phyloP scores from a whole-genome alignment of 2,888 invertebrate species.

The Ochropacha duplaris region DNA sequence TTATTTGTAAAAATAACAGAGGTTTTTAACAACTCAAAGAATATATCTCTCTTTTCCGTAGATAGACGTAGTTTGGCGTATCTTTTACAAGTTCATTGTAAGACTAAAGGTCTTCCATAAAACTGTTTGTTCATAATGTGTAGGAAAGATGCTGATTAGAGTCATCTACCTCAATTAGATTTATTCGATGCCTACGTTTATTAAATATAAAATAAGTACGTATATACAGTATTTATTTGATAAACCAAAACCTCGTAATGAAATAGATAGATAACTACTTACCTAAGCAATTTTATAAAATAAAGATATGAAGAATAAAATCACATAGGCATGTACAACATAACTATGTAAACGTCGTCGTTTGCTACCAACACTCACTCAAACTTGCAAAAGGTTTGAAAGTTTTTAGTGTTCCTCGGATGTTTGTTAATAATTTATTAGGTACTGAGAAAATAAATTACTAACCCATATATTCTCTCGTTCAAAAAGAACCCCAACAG shows the following conservation, averaged over 20 bases:
- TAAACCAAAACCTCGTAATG: background rate
- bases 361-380: slow-evolving; percentile 23
- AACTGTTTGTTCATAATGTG: no score
- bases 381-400: slow-evolving; percentile 27
- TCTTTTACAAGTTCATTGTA: no score
- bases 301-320: background rate
- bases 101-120: no score
- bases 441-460: slow-evolving; percentile 15
- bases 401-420: slow-evolving; percentile 17
- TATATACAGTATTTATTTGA: background rate
- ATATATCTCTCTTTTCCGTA: no score
- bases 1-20: no score
- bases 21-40: no score
- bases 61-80: no score
- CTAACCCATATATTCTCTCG: background rate
- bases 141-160: no score
- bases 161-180: no score
- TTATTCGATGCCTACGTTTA: no score
- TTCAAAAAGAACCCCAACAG: background rate
- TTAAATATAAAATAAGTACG: no score
- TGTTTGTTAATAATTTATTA: slow-evolving; percentile 25
- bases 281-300: background rate
- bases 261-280: background rate
- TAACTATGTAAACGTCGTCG: slow-evolving; percentile 19
- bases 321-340: no score